A percentile compares a stretch with the other conserved stretches of the same genome.
These are phyloP conservation scores for Pygoscelis antarcticus DNA, from an alignment of 2,113 vertebrate genomes.

Conservation along the genomic window DNA sequence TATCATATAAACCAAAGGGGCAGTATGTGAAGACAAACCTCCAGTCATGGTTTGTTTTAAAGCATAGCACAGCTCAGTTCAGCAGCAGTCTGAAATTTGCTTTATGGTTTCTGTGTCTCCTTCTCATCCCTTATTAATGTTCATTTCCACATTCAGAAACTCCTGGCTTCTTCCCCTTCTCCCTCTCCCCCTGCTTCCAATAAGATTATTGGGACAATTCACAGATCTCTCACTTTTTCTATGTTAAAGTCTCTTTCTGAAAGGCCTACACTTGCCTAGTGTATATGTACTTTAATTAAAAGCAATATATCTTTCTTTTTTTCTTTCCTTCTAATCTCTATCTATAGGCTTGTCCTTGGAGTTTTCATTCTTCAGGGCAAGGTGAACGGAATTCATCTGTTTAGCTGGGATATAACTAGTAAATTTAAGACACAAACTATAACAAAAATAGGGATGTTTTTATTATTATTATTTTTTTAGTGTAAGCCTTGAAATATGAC, in stretches of 20 bases:
- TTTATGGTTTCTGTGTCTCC: not conserved
- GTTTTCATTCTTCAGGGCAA: not conserved
- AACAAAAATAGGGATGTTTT: not conserved
- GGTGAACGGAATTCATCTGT: not conserved
- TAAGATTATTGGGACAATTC: not conserved
- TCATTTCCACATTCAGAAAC: not conserved
- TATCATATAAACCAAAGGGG: not conserved
- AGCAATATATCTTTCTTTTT: constrained; percentile 12
- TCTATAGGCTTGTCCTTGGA: not conserved
- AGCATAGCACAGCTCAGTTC: not conserved
- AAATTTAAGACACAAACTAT: not conserved
- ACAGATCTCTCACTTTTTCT: not conserved
- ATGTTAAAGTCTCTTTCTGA: not conserved
- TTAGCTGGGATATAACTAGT: not conserved
- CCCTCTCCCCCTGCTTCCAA: rapidly evolving
- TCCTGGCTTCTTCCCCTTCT: not conserved
- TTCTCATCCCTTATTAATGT: not conserved
- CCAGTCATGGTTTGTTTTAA: not conserved
- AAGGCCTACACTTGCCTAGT: not conserved
- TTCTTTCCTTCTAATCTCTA: not conserved
- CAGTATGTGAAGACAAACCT: not conserved
- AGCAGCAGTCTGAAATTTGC: not conserved
- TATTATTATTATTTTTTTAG: not conserved
- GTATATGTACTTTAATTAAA: constrained; percentile 47
- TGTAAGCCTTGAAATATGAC: not conserved